Conservation (phyloP, 2,113 vertebrate species). For the Oryzias woworae region DNA sequence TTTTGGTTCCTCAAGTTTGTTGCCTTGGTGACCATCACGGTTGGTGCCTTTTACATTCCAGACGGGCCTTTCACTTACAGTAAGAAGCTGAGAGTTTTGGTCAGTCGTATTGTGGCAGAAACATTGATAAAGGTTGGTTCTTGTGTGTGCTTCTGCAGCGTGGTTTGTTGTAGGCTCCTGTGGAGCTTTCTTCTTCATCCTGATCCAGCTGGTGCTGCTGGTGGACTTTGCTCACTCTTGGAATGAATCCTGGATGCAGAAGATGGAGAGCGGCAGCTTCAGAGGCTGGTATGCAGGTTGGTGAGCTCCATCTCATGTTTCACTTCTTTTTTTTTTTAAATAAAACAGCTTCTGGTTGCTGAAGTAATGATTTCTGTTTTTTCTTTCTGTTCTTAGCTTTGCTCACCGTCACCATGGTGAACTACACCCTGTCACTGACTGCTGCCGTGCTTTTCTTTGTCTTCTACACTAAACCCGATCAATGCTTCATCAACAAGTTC, state of each 20-base stretch:
- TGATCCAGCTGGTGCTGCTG: constrained; percentile 96
- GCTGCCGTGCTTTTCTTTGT: constrained; percentile 91
- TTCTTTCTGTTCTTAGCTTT: constrained; percentile 77
- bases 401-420: constrained; percentile 89
- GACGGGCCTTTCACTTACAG: constrained; percentile 96
- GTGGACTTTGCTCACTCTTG: constrained; percentile 99
- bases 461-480: constrained; percentile 91
- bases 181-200: constrained; percentile 98
- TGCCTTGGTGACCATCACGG: constrained; percentile 85
- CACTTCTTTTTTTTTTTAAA: too few relatives aligned
- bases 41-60: constrained; percentile 95
- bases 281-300: constrained; percentile 99
- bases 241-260: constrained; percentile 99
- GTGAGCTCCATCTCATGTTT: too few relatives aligned
- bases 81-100: constrained; percentile 51
- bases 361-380: too few relatives aligned
- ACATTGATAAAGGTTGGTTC: too few relatives aligned
- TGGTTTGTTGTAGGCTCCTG: constrained; percentile 99
- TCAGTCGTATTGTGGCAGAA: neutral
- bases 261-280: constrained; percentile 99
- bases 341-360: too few relatives aligned
- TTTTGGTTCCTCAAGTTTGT: constrained; percentile 99
- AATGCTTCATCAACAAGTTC: constrained; percentile 94
- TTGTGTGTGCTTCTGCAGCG: constrained; percentile 71
- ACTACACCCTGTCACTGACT: constrained; percentile 90